Percentiles rank a stretch among this genome's conserved stretches.
These are phyloP conservation scores for Rhinolophus sinicus DNA, from an alignment of 2,113 vertebrate genomes.

Conservation along the genomic window DNA sequence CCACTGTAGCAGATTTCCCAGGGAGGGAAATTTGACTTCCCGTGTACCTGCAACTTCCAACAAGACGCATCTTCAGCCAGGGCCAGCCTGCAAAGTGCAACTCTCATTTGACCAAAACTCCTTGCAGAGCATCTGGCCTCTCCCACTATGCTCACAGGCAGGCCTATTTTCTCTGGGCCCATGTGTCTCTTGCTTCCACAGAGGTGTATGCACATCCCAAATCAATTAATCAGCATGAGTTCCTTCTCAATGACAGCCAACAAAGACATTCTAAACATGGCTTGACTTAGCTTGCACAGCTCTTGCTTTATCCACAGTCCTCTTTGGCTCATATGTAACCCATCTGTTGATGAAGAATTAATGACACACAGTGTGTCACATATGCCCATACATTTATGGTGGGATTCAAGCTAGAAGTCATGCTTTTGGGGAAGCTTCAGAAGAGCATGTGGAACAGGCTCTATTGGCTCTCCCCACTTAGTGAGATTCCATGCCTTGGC, in stretches of 20 bases:
- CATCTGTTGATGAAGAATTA: conserved; percentile 59
- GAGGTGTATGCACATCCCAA: conserved; percentile 10
- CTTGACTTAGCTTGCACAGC: not conserved
- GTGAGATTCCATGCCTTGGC: not conserved
- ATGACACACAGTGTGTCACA: conserved; percentile 21
- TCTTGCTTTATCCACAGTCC: not conserved
- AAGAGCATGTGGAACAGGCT: not conserved
- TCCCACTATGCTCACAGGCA: not conserved
- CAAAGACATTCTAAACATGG: conserved; percentile 54
- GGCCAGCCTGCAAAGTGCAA: not conserved
- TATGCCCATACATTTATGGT: not conserved
- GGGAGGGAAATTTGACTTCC: not conserved
- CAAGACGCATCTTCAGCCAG: not conserved
- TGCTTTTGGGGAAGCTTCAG: not conserved
- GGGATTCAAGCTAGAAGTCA: not conserved
- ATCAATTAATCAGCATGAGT: conserved; percentile 47
- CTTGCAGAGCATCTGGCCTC: conserved; percentile 19
- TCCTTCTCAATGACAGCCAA: conserved; percentile 48
- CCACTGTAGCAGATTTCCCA: not conserved
- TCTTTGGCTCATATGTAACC: conserved; percentile 45
- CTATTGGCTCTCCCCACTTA: not conserved
- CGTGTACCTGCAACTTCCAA: not conserved
- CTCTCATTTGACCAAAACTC: not conserved
- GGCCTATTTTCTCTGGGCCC: not conserved
- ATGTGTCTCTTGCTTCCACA: not conserved